phyloP scores from a whole-genome alignment of 92 coral and sea anemone species.

The Zoanthus solanderi region DNA sequence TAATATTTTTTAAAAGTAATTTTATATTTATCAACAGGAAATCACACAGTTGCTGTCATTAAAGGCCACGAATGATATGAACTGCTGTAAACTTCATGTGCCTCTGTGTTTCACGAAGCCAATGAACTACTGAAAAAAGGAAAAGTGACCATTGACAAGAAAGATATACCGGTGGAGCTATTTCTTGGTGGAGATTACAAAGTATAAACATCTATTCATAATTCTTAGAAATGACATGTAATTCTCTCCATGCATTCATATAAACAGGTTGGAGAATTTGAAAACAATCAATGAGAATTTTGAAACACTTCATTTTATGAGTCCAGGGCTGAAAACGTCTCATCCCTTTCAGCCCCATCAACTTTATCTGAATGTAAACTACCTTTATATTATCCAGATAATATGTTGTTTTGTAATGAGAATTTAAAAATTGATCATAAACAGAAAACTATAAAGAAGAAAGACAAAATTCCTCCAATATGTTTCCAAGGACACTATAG shows the following conservation, averaged over 20 bases:
- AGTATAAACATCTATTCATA: slow-evolving; percentile 3
- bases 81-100: slow-evolving; percentile 51
- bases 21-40: slow-evolving; percentile 13
- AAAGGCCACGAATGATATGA: slow-evolving; percentile 61
- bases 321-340: slow-evolving; percentile 21
- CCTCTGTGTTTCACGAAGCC: slow-evolving; percentile 43
- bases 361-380: slow-evolving; percentile 22
- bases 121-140: slow-evolving; percentile 51
- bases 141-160: slow-evolving; percentile 34
- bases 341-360: slow-evolving; percentile 21
- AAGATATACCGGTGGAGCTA: slow-evolving; percentile 35
- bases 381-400: slow-evolving; percentile 2
- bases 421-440: neutral
- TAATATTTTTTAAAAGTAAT: neutral
- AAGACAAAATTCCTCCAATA: slow-evolving; percentile 13
- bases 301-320: slow-evolving; percentile 21
- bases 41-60: slow-evolving; percentile 17
- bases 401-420: slow-evolving; percentile 19
- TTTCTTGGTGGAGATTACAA: slow-evolving; percentile 14
- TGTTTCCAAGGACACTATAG: neutral
- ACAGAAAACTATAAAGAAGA: neutral
- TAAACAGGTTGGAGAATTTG: slow-evolving; percentile 23
- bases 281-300: slow-evolving; percentile 12
- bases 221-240: slow-evolving; percentile 12
- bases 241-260: slow-evolving; percentile 20